Evolutionary conservation across 2,113 vertebrate genomes (phyloP).

Genomic region (Centropus bengalensis): DNA sequence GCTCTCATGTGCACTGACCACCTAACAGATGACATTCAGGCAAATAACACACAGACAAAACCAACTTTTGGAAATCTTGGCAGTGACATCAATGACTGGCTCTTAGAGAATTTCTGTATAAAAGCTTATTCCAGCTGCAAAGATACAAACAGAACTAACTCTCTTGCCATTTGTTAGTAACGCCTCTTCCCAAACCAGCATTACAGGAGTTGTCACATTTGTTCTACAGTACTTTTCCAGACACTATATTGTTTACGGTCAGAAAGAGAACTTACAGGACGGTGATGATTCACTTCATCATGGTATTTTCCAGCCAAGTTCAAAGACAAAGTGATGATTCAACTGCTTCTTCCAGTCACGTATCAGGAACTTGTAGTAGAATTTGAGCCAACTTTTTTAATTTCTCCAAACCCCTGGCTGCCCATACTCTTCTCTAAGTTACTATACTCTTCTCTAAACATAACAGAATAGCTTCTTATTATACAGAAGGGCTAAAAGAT

Average conservation of each 20-base stretch:
- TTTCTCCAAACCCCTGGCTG: neutral
- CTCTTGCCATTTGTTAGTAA: neutral
- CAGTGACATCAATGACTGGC: neutral
- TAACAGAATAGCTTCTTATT: neutral
- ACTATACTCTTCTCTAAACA: neutral
- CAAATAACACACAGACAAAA: neutral
- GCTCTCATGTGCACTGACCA: neutral
- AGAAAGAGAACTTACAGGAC: neutral
- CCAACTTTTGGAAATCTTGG: neutral
- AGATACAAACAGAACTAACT: neutral
- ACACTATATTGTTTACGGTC: neutral
- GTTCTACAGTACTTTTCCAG: neutral
- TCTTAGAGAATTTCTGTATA: neutral
- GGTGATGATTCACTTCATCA: neutral
- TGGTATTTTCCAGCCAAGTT: neutral
- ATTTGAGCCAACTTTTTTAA: neutral
- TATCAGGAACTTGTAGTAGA: neutral
- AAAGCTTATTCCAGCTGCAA: neutral
- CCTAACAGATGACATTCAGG: neutral
- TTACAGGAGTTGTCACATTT: neutral
- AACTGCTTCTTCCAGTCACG: neutral
- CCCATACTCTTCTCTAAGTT: neutral
- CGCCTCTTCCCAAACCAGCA: neutral
- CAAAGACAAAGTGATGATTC: constrained; percentile 15
- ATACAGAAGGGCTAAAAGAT: neutral